Evolutionary conservation across 2,113 vertebrate genomes (phyloP).

Genomic region (Rhinopomastus cyanomelas): DNA sequence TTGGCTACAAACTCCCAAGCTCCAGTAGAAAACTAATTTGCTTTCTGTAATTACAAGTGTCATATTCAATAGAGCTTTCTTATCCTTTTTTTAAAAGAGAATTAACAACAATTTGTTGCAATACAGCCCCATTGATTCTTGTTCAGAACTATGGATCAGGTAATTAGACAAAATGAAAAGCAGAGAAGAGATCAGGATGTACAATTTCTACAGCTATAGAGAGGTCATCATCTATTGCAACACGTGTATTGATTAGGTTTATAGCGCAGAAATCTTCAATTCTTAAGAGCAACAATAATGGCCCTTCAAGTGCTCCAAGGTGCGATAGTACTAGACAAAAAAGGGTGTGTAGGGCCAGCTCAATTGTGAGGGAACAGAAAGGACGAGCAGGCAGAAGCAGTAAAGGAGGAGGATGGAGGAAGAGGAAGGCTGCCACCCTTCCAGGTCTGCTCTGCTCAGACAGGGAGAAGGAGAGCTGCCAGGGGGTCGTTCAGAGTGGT

Average conservation of each 20-base stretch:
- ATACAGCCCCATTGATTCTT: slow-evolving; percentile 49
- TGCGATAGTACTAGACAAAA: background rate
- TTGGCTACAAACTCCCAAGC: background rate
- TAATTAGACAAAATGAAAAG: slow-evolving; percentile 36
- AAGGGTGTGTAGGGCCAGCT: background rate
- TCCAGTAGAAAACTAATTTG: background rate
- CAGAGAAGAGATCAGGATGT: background rate
- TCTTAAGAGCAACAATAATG: background rate
- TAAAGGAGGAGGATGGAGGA: accelerated
- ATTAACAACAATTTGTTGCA: slow-evolving; percentile 41
- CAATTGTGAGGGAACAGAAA: accelerated
- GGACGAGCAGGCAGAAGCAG: accelerated
- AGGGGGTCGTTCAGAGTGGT: accelerated
- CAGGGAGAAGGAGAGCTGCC: background rate
- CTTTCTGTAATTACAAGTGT: slow-evolving; percentile 25
- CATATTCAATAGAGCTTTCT: slow-evolving; percentile 46
- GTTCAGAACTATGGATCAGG: slow-evolving; percentile 32
- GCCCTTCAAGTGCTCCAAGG: background rate
- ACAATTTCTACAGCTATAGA: background rate
- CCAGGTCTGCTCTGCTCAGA: background rate
- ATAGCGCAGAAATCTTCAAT: background rate
- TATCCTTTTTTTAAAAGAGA: background rate
- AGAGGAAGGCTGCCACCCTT: background rate
- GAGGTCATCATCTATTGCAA: background rate
- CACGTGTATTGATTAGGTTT: background rate